Evolutionary conservation across 2,797 vertebrate genomes (phyloP).

Genomic region (Characodon lateralis): DNA sequence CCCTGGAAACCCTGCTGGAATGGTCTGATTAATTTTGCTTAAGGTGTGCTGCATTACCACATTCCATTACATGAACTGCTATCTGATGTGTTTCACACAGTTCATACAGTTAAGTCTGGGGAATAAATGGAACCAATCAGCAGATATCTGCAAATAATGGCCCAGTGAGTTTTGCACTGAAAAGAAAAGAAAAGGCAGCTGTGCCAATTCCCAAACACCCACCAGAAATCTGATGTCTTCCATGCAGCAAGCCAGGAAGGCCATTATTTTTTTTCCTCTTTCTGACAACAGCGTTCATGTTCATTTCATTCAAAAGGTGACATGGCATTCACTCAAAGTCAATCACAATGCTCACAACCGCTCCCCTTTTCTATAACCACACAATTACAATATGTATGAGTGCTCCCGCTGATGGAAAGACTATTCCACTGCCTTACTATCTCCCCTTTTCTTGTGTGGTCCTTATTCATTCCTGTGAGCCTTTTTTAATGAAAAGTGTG

Average conservation of each 20-base stretch:
- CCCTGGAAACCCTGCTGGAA: conserved; percentile 25
- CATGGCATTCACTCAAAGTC: conserved; percentile 74
- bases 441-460: conserved; percentile 58
- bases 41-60: conserved; percentile 36
- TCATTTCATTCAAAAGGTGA: conserved; percentile 70
- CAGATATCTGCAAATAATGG: conserved; percentile 50
- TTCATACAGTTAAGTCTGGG: conserved; percentile 39
- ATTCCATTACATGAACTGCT: conserved; percentile 42
- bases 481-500: conserved; percentile 76
- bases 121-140: conserved; percentile 51
- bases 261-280: conserved; percentile 34
- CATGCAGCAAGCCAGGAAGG: conserved; percentile 56
- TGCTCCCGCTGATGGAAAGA: conserved; percentile 71
- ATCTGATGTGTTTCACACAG: conserved; percentile 41
- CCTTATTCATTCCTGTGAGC: conserved; percentile 60
- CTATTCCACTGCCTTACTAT: conserved; percentile 48
- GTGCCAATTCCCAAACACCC: conserved; percentile 27
- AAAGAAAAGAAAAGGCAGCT: conserved; percentile 25
- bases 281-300: conserved; percentile 61
- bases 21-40: conserved; percentile 46
- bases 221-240: conserved; percentile 58
- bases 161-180: conserved; percentile 5
- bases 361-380: conserved; percentile 70
- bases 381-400: conserved; percentile 85
- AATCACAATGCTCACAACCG: conserved; percentile 64